Conservation (phyloP, 2,797 vertebrate genomes). For the Prunella strophiata region DNA sequence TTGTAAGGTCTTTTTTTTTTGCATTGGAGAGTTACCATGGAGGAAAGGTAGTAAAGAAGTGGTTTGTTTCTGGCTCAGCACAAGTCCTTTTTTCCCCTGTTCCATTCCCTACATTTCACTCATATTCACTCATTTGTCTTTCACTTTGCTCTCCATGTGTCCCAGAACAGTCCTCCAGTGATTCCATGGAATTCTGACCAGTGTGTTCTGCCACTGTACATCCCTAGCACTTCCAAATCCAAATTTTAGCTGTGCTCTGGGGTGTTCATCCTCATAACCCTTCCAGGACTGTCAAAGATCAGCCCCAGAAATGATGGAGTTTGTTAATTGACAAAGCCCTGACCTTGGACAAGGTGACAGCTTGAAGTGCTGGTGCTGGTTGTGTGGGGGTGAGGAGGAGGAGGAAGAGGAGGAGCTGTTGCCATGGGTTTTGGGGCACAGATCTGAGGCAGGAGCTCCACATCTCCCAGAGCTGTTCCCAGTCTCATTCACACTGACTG, state of each 20-base stretch:
- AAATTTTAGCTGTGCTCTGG: background rate
- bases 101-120: background rate
- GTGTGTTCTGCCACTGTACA: background rate
- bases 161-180: background rate
- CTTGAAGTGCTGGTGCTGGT: background rate
- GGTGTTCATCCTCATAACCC: background rate
- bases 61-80: background rate
- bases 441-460: background rate
- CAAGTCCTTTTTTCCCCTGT: rapidly evolving
- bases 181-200: background rate
- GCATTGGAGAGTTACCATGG: background rate
- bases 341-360: too few relatives aligned
- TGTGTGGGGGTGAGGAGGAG: background rate
- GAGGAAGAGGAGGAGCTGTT: background rate
- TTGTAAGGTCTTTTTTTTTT: background rate
- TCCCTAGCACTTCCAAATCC: background rate
- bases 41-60: background rate
- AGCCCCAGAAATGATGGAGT: background rate
- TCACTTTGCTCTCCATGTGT: background rate
- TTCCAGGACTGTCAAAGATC: background rate
- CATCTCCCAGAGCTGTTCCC: background rate
- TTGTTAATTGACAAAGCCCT: background rate
- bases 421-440: too few relatives aligned
- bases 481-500: rapidly evolving
- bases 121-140: background rate